Evolutionary conservation across 1,140 invertebrate species (phyloP).

Genomic region (Drosophila willistoni): DNA sequence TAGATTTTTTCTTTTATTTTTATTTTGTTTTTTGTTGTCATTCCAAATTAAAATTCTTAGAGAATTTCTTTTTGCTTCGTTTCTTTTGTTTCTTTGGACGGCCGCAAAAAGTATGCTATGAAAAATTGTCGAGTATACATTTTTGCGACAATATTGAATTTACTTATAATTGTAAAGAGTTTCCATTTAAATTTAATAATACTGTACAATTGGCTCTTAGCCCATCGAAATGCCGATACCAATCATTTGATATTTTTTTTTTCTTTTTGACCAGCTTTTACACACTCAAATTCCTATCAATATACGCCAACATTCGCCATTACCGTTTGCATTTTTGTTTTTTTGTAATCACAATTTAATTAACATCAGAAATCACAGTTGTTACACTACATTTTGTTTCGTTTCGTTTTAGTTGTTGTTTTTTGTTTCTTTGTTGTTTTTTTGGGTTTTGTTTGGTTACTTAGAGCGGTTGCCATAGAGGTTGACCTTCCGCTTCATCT

Average conservation of each 20-base stretch:
- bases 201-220: slow-evolving; percentile 60
- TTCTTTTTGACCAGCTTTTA: slow-evolving; percentile 25
- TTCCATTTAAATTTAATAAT: slow-evolving; percentile 42
- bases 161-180: not conserved
- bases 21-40: not conserved
- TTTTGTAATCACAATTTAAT: slow-evolving; percentile 70
- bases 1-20: not conserved
- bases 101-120: slow-evolving; percentile 7
- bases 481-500: not conserved
- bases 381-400: slow-evolving; percentile 11
- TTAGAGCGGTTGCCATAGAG: slow-evolving; percentile 64
- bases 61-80: not conserved
- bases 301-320: slow-evolving; percentile 21
- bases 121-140: slow-evolving; percentile 2
- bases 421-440: not conserved
- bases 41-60: slow-evolving; percentile 5
- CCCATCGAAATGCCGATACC: slow-evolving; percentile 19
- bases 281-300: slow-evolving; percentile 25
- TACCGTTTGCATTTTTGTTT: not conserved
- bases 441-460: not conserved
- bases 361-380: slow-evolving; percentile 71
- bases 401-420: slow-evolving; percentile 6
- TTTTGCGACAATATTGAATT: slow-evolving; percentile 14
- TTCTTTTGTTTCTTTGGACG: not conserved
- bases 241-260: not conserved